Percentiles rank a stretch among this genome's conserved stretches.
Evolutionary conservation across 2,113 vertebrate species (phyloP).

Genomic region (Calypte anna): DNA sequence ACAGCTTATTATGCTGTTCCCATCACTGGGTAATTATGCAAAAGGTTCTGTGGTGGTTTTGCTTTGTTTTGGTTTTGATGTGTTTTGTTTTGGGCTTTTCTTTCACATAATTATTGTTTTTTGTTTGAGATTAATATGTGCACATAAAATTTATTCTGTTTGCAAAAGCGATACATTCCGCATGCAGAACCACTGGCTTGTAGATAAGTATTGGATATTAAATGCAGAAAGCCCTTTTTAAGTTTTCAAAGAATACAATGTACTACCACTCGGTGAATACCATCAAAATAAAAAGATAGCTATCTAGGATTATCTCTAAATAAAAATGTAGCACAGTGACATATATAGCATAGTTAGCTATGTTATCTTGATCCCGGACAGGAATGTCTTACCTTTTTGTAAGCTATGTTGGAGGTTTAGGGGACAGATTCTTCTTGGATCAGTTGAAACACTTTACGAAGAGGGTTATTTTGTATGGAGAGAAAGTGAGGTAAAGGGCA

Average conservation of each 20-base stretch:
- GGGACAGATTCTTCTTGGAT: background rate
- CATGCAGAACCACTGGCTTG: background rate
- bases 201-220: background rate
- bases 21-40: background rate
- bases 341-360: background rate
- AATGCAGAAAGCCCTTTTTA: background rate
- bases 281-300: background rate
- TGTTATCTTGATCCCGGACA: background rate
- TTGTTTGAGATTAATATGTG: background rate
- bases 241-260: background rate
- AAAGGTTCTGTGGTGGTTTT: background rate
- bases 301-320: background rate
- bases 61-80: background rate
- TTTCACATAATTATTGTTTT: background rate
- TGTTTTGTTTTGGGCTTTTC: background rate
- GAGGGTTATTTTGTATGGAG: background rate
- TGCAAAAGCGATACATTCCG: rapidly evolving
- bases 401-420: background rate
- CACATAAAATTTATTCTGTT: background rate
- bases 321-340: background rate
- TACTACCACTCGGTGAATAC: background rate
- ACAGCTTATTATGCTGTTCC: background rate
- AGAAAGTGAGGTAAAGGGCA: background rate
- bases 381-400: background rate
- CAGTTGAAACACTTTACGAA: background rate